These are phyloP conservation scores for Parascotia fuliginaria DNA, from an alignment of 2,888 invertebrate species.

Conservation along the genomic window DNA sequence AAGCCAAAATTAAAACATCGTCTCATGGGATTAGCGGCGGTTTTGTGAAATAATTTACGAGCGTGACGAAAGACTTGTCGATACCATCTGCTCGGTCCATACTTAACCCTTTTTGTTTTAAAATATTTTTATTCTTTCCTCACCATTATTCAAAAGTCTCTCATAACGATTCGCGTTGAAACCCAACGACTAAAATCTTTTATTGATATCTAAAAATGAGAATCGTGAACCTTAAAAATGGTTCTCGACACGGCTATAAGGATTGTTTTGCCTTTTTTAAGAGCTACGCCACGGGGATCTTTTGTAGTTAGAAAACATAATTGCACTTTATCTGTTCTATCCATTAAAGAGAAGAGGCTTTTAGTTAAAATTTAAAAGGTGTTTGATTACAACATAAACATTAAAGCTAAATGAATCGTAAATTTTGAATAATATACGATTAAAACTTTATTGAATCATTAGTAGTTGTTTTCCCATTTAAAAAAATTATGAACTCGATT, in stretches of 20 bases:
- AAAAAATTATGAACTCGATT: constrained; percentile 32
- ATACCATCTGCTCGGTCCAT: constrained; percentile 81
- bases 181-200: constrained; percentile 71
- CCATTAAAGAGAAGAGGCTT: constrained; percentile 28
- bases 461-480: constrained; percentile 38
- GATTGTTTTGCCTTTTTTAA: constrained; percentile 68
- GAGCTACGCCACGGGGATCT: constrained; percentile 34
- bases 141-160: constrained; percentile 81
- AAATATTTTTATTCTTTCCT: constrained; percentile 71
- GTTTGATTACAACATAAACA: constrained; percentile 47
- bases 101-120: constrained; percentile 82
- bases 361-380: constrained; percentile 46
- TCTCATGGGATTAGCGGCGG: constrained; percentile 80
- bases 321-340: constrained; percentile 23
- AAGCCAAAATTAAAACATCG: constrained; percentile 83
- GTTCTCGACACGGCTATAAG: constrained; percentile 58
- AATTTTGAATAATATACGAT: constrained; percentile 47
- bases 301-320: constrained; percentile 45
- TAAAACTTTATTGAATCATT: constrained; percentile 56
- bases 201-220: constrained; percentile 79
- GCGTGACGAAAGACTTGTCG: constrained; percentile 83
- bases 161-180: constrained; percentile 79
- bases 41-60: constrained; percentile 84
- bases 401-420: constrained; percentile 51
- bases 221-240: constrained; percentile 65